Base-by-base conservation (phyloP, 2,888 invertebrate species). In the Drosophila rellima region DNA sequence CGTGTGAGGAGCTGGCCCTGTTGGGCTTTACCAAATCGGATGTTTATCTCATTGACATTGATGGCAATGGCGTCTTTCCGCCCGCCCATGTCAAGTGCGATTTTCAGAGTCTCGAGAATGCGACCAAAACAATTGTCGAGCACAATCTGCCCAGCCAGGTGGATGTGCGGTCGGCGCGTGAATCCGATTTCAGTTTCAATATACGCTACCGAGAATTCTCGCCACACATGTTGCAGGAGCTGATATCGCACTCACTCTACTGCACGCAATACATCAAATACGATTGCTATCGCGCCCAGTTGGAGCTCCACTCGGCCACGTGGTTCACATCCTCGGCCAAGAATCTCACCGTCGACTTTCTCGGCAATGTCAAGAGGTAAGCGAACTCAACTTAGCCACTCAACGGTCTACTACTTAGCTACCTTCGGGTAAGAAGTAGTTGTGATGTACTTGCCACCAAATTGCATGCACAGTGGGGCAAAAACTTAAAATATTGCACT, bases 11-110 rank as follows among this genome's bases (percentile, higher is more conserved):
- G 89, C 91, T 98, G 63, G 98, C 97, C 0, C 93, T 98, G 7
- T 93, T 98, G 15, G 98, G 98, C 0, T 97, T 96, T 88, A 97
- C 96, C 0, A 95, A 97, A 80, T 97, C 98, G 37, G 98, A 98
- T 81, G 97, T 98, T 0, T 98, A 98, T 91, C 94, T 96, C 47
- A 97, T 98, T 82, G 98, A 98, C 90, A 97, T 98, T 57, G 98
- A 98, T 90, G 98, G 98, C 0, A 97, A 97, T 90, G 98, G 98
- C 0, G 95, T 96, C 64, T 97, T 97, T 90, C 97, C 98, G 3
- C 98, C 98, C 0, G 97, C 97, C 0, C 96, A 97, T 87, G 98
- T 98, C 0, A 96, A 97, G 85, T 98, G 98, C 91, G 97, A 97
- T 90, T 98, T 98, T 91, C 97, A 97, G 90, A 96, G 96, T 42